Conservation (phyloP, 64 coral and sea anemone genomes). For the Stichodactyla mertensii region DNA sequence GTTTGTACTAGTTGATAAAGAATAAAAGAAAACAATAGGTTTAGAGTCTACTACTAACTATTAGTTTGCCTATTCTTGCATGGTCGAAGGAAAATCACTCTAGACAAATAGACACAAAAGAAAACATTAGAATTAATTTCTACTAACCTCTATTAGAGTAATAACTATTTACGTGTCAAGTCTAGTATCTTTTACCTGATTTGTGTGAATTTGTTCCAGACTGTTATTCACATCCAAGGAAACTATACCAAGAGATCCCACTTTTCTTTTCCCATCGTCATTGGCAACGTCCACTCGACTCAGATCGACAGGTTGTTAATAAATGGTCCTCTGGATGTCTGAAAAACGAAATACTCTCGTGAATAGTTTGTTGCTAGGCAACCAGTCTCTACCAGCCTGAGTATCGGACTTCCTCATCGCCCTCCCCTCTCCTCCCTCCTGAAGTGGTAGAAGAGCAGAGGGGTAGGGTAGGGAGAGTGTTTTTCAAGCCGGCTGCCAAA, state of each 20-base stretch:
- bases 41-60: too few relatives aligned
- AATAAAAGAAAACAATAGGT: too few relatives aligned
- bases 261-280: background rate
- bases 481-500: too few relatives aligned
- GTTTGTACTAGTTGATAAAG: too few relatives aligned
- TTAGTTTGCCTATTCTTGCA: too few relatives aligned
- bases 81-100: too few relatives aligned
- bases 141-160: too few relatives aligned
- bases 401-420: background rate
- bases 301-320: conserved; percentile 13
- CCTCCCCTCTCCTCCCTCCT: background rate
- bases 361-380: background rate
- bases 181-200: background rate
- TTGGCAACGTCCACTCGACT: conserved; percentile 14
- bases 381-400: background rate
- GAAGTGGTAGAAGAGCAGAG: too few relatives aligned
- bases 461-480: too few relatives aligned
- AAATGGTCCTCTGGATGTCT: background rate
- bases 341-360: background rate
- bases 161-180: background rate
- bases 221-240: background rate
- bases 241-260: background rate
- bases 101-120: too few relatives aligned
- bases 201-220: background rate
- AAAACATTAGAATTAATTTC: too few relatives aligned